phyloP scores from a whole-genome alignment of 2,888 invertebrate genomes.

The Automeris io region DNA sequence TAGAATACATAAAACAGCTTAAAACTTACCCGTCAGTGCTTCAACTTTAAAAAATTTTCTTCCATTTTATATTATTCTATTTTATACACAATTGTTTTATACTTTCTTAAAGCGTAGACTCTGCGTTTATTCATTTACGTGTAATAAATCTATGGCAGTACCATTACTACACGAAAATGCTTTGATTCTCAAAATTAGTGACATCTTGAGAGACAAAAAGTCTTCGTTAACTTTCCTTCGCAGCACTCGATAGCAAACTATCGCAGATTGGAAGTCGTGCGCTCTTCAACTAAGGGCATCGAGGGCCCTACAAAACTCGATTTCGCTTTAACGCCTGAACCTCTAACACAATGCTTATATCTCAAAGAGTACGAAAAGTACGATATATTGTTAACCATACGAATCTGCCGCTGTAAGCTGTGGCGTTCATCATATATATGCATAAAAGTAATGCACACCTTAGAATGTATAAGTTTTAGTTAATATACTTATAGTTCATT shows the following conservation, averaged over 20 bases:
- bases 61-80: background rate
- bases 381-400: too few relatives aligned
- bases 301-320: background rate
- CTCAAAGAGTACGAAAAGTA: too few relatives aligned
- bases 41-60: background rate
- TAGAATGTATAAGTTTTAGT: too few relatives aligned
- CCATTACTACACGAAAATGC: background rate
- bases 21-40: background rate
- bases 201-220: background rate
- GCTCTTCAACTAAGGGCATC: background rate
- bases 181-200: too few relatives aligned
- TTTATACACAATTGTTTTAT: background rate
- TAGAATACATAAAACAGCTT: constrained; percentile 1
- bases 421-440: too few relatives aligned
- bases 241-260: background rate
- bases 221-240: background rate
- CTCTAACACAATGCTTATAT: background rate
- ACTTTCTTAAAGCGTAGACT: background rate
- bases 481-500: too few relatives aligned
- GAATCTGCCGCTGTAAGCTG: too few relatives aligned
- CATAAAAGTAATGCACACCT: too few relatives aligned
- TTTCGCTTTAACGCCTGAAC: background rate
- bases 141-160: background rate
- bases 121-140: background rate
- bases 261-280: background rate